Base-by-base conservation (phyloP, 1,140 invertebrate genomes). In the Bombyx mandarina region DNA sequence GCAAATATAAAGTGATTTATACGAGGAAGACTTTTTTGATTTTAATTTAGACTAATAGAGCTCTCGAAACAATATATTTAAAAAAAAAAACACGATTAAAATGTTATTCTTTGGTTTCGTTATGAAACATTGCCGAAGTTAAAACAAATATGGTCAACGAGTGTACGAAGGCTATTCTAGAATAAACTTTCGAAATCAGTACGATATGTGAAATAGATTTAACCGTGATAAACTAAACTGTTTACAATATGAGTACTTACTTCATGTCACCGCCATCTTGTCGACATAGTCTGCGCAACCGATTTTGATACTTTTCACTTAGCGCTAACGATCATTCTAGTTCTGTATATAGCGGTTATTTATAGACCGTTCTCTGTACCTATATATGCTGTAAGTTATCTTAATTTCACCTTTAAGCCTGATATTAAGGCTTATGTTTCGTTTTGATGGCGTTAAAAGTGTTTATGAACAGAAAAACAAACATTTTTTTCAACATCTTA, bases 81-180 rank as follows among this genome's bases (percentile, higher is more conserved):
- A 54, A 58, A 58, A 48, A 69, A 75, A 74, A 66, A 61, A 55
- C 26, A 58, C 54, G 70, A 69, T 59, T 35, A 68, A 65, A 61
- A 65, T 52, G 64, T 65, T 68, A 75, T 65, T 80, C 77, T 77
- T 77, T 80, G 75, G 77, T 77, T 69, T 67, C 52, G 64, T 62
- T 63, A 67, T 63, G 64, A 62, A 66, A 67, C 56, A 57, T 71
- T 72, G 67, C 70, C 71, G 66, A 73, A 76, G 54, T 9, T 60
- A 35, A 35, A 35, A 51, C 8, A 35, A 51, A 51, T 35, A 56
- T 60, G 66, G 66, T 70, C 69, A 64, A 67, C 71, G 62, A 73
- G 66, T 69, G 61, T 67, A 73, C 70, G 63, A 66, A 75, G 43
- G 59, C 58, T 65, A 60, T 64, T 53, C 55, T 69, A 63, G 60